These are phyloP conservation scores for Mimachlamys varia DNA, from an alignment of 2,888 invertebrate species.

Conservation along the genomic window DNA sequence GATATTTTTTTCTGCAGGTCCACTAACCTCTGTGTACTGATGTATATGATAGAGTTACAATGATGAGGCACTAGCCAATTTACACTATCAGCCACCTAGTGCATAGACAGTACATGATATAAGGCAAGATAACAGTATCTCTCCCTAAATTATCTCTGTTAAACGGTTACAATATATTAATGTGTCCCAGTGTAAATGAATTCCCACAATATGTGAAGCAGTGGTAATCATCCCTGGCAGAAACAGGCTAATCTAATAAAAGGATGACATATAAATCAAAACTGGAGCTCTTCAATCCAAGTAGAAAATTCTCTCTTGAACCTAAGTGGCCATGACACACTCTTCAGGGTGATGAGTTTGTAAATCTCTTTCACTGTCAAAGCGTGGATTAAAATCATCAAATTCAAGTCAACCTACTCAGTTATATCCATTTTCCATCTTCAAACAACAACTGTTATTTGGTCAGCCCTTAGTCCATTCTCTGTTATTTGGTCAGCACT, in stretches of 20 bases:
- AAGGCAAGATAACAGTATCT: neutral
- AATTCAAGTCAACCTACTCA: neutral
- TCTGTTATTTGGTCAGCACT: neutral
- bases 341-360: neutral
- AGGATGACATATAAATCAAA: constrained; percentile 5
- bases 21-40: neutral
- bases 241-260: constrained; percentile 31
- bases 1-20: neutral
- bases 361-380: neutral
- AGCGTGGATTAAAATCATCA: neutral
- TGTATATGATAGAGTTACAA: neutral
- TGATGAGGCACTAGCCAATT: neutral
- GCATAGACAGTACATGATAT: neutral
- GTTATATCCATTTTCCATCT: neutral
- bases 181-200: neutral
- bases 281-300: neutral
- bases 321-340: neutral
- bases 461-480: neutral
- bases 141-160: neutral
- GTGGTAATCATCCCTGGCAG: neutral
- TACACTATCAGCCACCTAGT: neutral
- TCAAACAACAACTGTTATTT: neutral
- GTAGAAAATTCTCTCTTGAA: neutral
- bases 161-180: constrained; percentile 17
- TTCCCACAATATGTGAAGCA: constrained; percentile 21